Conservation (phyloP, 2,888 invertebrate genomes). For the Caenorhabditis sp. region DNA sequence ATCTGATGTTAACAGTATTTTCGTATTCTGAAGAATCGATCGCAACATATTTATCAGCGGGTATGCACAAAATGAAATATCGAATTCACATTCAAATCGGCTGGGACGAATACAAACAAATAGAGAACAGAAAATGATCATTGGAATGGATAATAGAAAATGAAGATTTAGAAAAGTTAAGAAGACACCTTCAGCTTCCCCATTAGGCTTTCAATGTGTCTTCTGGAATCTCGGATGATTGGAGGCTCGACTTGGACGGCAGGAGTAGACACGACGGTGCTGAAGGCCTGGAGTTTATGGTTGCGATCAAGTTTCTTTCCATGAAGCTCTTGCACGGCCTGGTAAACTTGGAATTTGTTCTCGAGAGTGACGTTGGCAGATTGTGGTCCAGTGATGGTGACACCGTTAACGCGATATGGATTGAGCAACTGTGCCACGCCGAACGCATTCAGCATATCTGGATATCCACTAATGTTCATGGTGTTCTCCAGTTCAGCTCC, state of each 20-base stretch:
- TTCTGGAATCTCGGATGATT: conserved; percentile 5
- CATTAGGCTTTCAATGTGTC: conserved; percentile 29
- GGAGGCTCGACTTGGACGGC: conserved; percentile 22
- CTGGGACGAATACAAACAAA: conserved; percentile 3
- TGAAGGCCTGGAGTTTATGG: conserved; percentile 36
- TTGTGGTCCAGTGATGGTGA: conserved; percentile 45
- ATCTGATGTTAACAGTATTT: neutral
- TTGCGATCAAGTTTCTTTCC: conserved; percentile 57
- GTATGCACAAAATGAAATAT: conserved; percentile 3
- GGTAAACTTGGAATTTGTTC: conserved; percentile 73
- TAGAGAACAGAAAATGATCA: conserved; percentile 27
- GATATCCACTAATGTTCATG: conserved; percentile 62
- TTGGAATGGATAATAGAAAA: neutral
- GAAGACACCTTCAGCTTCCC: conserved; percentile 43
- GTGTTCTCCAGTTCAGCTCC: conserved; percentile 45
- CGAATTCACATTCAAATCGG: conserved; percentile 21
- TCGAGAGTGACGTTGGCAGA: conserved; percentile 68
- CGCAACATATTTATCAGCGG: conserved; percentile 11
- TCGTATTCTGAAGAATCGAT: neutral
- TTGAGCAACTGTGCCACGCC: conserved; percentile 70
- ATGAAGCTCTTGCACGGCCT: conserved; percentile 54
- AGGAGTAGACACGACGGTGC: conserved; percentile 29
- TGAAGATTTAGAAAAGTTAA: neutral
- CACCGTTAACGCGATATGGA: conserved; percentile 64
- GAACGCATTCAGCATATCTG: conserved; percentile 68